Conservation (phyloP, 2,113 vertebrate genomes). For the Tapirus terrestris region DNA sequence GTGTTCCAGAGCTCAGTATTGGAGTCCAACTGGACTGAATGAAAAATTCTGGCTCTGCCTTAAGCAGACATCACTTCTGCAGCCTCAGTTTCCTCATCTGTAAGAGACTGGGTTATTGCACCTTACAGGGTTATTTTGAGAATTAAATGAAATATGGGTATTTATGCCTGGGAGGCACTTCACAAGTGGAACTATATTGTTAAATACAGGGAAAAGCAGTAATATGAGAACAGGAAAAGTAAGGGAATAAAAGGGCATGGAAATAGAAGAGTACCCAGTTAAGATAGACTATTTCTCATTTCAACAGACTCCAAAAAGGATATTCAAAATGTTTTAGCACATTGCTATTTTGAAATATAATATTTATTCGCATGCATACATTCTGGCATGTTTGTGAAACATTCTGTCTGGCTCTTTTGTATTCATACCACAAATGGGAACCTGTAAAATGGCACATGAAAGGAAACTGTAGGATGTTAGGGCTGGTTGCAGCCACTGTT, state of each 20-base stretch:
- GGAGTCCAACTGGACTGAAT: neutral
- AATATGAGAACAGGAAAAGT: neutral
- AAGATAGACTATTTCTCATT: slow-evolving; percentile 43
- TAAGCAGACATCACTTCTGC: neutral
- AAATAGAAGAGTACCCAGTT: neutral
- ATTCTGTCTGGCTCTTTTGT: slow-evolving; percentile 5
- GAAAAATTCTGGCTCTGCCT: neutral
- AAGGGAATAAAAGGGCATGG: neutral
- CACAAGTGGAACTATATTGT: slow-evolving; percentile 8
- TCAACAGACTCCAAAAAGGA: neutral
- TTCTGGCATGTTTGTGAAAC: slow-evolving; percentile 37
- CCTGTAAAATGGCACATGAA: neutral
- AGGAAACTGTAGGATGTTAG: neutral
- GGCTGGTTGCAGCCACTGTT: neutral
- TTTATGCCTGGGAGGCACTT: neutral
- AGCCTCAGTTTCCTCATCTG: neutral
- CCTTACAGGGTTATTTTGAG: neutral
- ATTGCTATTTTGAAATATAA: slow-evolving; percentile 15
- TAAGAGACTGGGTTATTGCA: neutral
- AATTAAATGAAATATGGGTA: neutral
- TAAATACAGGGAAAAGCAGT: neutral
- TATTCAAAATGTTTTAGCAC: neutral
- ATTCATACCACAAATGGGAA: slow-evolving; percentile 39
- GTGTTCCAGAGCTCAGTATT: neutral
- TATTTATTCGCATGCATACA: neutral